Base-by-base conservation (phyloP, 2,888 invertebrate species). In the Limnephilus auricula region DNA sequence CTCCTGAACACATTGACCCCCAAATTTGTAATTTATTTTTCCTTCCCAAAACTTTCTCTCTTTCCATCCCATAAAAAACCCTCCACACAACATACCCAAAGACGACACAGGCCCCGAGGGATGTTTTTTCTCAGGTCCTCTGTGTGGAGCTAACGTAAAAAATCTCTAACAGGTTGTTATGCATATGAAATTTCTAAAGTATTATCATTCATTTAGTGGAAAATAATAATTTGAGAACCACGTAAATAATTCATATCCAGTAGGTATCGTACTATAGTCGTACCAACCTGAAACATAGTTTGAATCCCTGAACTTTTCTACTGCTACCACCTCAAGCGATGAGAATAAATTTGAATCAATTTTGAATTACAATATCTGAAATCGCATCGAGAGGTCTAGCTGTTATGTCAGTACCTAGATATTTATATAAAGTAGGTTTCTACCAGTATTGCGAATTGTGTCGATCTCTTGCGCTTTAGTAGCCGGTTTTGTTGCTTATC, bases 271-370 rank as follows among this genome's bases (percentile, higher is more conserved):
- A 80, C 12, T 31, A 32, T 80, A 80, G 2, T 15, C 31, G 2
- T 65, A 65, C 18, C 18, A 6, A 65, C 65, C 65, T 65, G 65
- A 25, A 65, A 65, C 65, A n/a, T 65, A 65, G 9, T 65, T 65
- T 9, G 65, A 65, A 65, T 25, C 65, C 65, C 65, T 65, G 65
- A 65, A 65, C 65, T 65, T 65, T 65, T 65, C 65, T 65, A n/a
- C 25, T 25, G 65, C 90, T 93, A 84, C 88, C 92, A 90, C 93
- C 93, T 93, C 92, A 90, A 91, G 92, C 91, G 89, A 90, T 91
- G 87, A 90, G 93, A 93, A 93, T 93, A 93, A 93, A 93, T 93
- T 93, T 93, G 93, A 92, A 93, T 93, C 91, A 92, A 93, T 93
- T 93, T 92, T 91, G 90, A 92, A 92, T 91, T 90, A 92, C 92